Base-by-base conservation (phyloP, 2,797 vertebrate genomes). In the Darevskia nairensis region DNA sequence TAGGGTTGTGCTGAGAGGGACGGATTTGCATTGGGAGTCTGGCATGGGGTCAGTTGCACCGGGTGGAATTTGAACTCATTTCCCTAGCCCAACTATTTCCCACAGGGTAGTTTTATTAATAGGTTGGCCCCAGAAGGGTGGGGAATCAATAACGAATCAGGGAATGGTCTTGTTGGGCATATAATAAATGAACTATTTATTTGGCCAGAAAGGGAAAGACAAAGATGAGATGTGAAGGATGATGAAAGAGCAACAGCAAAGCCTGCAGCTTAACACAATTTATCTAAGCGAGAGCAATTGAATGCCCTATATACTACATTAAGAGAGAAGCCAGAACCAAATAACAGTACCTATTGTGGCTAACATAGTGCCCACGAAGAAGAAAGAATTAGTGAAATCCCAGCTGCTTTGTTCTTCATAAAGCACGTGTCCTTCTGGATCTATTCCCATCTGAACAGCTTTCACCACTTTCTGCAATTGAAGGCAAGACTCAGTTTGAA, bases 381-480 rank as follows among this genome's bases (percentile, higher is more conserved):
- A 94, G 90, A 97, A 96, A 80, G 96, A 95, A 19, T 96, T 96
- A 84, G 94, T 93, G 86, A 97, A 96, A 93, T 95, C 93, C 96
- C 35, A 35, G 35, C 1, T 35, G 35, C 1, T 35, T 1, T 35
- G 35, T 35, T 35, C 35, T 35, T 35, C 46, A 46, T 3, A 35
- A 35, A 35, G 35, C 35, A 35, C 35, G 35, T 35, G 46, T 11
- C 10, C 46, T 50, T 90, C 2, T 21, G 95, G 95, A 9, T 96
- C 94, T 8, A 97, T 86, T 86, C 95, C 96, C 3, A 93, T 95
- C 82, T 95, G 94, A 89, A 95, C 92, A 95, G 35, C 35, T 35
- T 1, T 92, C 82, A 83, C 93, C 88, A 96, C 86, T 25, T 85
- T 90, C 94, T 96, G 75, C 29, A 74, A 90, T n/a, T 46, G 35